Evolutionary conservation across 2,797 vertebrate genomes (phyloP).

Genomic region (Pyrocephalus nanus): DNA sequence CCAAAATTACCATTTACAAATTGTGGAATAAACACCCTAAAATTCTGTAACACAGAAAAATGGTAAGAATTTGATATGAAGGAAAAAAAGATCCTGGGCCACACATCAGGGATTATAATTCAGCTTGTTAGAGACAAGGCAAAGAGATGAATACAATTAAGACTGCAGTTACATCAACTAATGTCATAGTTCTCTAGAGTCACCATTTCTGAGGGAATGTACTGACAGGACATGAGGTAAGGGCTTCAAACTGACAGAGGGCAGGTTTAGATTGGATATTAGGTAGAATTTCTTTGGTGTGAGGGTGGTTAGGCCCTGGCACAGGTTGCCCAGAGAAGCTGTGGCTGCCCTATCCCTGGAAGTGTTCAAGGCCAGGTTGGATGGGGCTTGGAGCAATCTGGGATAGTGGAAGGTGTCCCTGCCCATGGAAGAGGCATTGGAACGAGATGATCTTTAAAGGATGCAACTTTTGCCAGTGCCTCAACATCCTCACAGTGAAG

Average conservation of each 20-base stretch:
- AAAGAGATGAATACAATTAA: not conserved
- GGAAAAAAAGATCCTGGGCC: not conserved
- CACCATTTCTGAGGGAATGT: not conserved
- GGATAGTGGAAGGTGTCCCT: not conserved
- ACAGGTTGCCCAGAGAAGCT: not conserved
- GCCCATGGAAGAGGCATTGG: not conserved
- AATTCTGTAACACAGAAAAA: not conserved
- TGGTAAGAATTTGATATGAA: not conserved
- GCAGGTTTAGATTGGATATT: not conserved
- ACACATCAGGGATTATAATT: not conserved
- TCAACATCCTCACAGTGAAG: accelerated
- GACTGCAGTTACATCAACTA: not conserved
- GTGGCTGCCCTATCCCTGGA: not conserved
- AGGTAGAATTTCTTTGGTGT: not conserved
- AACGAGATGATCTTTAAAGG: not conserved
- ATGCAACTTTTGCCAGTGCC: not conserved
- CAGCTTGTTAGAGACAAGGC: not conserved
- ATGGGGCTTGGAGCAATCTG: not conserved
- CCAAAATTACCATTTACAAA: not conserved
- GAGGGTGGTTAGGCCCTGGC: not conserved
- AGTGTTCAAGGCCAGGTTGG: not conserved
- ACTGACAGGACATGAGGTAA: not conserved
- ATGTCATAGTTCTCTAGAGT: not conserved
- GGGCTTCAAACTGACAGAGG: not conserved
- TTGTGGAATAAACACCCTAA: not conserved